These are phyloP conservation scores for Synergus japonicus DNA, from an alignment of 2,888 invertebrate genomes.

Conservation along the genomic window DNA sequence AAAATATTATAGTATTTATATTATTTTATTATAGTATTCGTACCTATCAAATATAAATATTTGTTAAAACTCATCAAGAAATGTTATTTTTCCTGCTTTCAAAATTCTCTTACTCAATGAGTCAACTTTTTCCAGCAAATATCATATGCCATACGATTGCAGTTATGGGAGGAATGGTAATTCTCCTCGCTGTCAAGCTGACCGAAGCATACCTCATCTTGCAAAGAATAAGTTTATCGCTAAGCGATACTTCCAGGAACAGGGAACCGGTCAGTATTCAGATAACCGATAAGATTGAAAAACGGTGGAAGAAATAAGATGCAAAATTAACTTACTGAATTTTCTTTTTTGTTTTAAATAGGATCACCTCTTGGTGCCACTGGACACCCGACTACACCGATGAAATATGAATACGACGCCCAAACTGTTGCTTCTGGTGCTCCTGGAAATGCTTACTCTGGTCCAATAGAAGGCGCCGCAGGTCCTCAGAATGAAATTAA, in stretches of 20 bases:
- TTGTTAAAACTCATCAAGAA: neutral
- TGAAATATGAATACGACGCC: constrained; percentile 82
- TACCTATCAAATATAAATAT: neutral
- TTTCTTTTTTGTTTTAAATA: constrained; percentile 47
- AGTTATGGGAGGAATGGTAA: constrained; percentile 79
- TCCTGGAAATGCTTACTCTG: constrained; percentile 75
- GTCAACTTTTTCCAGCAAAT: constrained; percentile 78
- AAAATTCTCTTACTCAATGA: neutral
- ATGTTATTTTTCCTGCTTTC: constrained; percentile 11
- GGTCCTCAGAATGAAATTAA: constrained; percentile 82
- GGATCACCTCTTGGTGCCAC: constrained; percentile 71
- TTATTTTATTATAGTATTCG: too few relatives aligned
- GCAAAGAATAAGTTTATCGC: constrained; percentile 96
- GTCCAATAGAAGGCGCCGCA: constrained; percentile 78
- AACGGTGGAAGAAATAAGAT: neutral
- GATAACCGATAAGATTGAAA: constrained; percentile 13
- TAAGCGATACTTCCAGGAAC: constrained; percentile 89
- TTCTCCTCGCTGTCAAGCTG: constrained; percentile 77
- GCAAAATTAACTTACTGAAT: neutral
- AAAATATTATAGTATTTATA: too few relatives aligned
- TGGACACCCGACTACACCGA: constrained; percentile 70
- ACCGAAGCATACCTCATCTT: constrained; percentile 80
- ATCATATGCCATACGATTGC: constrained; percentile 85
- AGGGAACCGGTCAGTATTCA: constrained; percentile 66
- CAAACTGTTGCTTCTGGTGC: constrained; percentile 73